These are phyloP conservation scores for Drosophila sproati DNA, from an alignment of 1,140 invertebrate species.

Conservation along the genomic window DNA sequence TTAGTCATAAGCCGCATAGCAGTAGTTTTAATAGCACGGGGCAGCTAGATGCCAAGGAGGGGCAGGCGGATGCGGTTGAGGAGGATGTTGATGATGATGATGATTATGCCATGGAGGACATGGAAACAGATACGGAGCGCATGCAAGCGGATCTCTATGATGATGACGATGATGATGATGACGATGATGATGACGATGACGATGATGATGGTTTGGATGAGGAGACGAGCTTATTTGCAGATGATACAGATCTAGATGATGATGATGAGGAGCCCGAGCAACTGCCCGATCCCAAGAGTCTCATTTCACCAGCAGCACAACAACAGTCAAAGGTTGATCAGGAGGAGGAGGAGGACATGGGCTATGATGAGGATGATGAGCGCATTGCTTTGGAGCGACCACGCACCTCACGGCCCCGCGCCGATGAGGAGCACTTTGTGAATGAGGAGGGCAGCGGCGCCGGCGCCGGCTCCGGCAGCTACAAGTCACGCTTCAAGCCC, in stretches of 20 bases:
- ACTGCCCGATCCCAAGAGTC: conserved; percentile 57
- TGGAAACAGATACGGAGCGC: conserved; percentile 57
- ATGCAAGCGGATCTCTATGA: conserved; percentile 80
- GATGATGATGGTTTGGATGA: conserved; percentile 52
- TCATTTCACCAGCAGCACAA: conserved; percentile 31
- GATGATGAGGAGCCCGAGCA: conserved; percentile 58
- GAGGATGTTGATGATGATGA: conserved; percentile 15
- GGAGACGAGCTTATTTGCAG: conserved; percentile 43
- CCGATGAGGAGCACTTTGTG: conserved; percentile 73
- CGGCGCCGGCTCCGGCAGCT: conserved; percentile 31
- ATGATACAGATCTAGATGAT: conserved; percentile 13
- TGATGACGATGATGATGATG: conserved; percentile 69
- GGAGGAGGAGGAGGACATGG: conserved; percentile 81
- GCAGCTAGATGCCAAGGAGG: conserved; percentile 31
- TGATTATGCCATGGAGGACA: conserved; percentile 69
- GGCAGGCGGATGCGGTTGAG: conserved; percentile 10
- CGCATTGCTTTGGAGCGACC: conserved; percentile 73
- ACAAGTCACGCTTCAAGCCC: conserved; percentile 57
- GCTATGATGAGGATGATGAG: conserved; percentile 81
- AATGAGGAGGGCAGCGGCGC: conserved; percentile 80
- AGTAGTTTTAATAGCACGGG: conserved; percentile 60
- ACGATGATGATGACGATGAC: conserved; percentile 50
- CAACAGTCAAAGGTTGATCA: background rate
- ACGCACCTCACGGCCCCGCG: conserved; percentile 49
- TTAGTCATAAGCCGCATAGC: conserved; percentile 63